Base-by-base conservation (phyloP, 1,140 invertebrate species). In the Panulirus ornatus region DNA sequence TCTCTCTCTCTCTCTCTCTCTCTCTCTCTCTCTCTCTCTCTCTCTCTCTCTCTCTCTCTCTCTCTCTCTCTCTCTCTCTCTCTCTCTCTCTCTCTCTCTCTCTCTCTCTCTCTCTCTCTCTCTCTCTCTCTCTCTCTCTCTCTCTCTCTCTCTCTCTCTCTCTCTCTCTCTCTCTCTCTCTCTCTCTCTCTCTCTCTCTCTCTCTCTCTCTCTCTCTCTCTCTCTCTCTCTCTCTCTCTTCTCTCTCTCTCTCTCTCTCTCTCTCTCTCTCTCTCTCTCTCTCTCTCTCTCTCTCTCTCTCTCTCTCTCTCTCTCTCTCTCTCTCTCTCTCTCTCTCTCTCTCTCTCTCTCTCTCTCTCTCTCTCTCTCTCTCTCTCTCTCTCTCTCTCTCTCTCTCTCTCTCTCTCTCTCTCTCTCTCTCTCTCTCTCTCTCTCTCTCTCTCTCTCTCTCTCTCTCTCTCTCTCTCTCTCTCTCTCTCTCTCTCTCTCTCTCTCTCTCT, bases 401-500 rank as follows among this genome's bases (percentile, higher is more conserved):
- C 40, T 40, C 36, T 19, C 40, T 40, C 16, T 38, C 2, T 22
- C 40, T 16, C 16, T 40, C 16, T 40, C 40, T 40, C 36, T 40
- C 40, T 40, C 36, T 34, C 40, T 38, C 9, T 34, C 36, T 30
- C 8, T 34, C 36, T 22, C 16, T 40, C 22, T 40, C 22, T 40
- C 40, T 34, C 14, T 38, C 38, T 38, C 30, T 38, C 38, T 38
- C 36, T 40, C 71, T 75, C 71, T 36, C 36, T 71, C 66, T 8
- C n/a, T 71, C 66, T 30, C 36, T 30, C 66, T 36, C 36, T 30
- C 36, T 75, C 71, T 75, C 30, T 75, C 71, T 34, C 30, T 75
- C 71, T 34, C 71, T 75, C 71, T 71, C 71, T 75, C 71, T 34
- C 71, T 38, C 40, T 40, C 40, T 75, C n/a, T 34, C 40, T 16